Evolutionary conservation across 2,888 invertebrate genomes (phyloP).

Genomic region (Globia sparganii): DNA sequence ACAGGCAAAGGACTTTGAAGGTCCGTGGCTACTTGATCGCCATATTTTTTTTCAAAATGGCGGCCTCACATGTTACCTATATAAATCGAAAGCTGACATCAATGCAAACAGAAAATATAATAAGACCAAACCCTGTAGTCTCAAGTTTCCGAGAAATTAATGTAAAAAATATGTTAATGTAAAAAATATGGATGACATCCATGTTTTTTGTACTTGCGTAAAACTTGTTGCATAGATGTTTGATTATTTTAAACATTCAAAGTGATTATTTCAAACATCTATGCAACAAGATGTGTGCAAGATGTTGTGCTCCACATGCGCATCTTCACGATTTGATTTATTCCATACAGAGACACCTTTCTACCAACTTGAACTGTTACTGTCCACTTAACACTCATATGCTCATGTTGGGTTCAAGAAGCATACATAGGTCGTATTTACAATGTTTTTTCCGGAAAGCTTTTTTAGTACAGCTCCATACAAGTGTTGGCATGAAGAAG

Average conservation of each 20-base stretch:
- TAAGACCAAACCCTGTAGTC: too few species aligned
- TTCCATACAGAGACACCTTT: not conserved
- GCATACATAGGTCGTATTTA: not conserved
- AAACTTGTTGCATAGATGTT: too few species aligned
- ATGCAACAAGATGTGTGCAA: too few species aligned
- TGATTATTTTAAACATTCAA: too few species aligned
- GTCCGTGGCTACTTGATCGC: not conserved
- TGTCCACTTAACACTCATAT: not conserved
- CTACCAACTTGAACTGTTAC: not conserved
- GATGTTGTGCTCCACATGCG: not conserved
- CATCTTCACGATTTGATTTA: not conserved
- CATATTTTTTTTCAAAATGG: not conserved
- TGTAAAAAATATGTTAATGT: too few species aligned
- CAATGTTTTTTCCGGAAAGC: not conserved
- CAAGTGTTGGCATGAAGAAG: not conserved
- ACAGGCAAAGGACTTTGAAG: not conserved
- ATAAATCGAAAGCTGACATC: too few species aligned
- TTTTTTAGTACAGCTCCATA: not conserved
- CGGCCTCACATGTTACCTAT: too few species aligned
- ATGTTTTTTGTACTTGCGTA: too few species aligned
- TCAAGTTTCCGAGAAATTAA: too few species aligned
- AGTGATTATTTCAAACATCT: too few species aligned
- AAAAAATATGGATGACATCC: too few species aligned
- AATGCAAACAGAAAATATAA: not conserved
- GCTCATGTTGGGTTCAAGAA: not conserved